phyloP scores from a whole-genome alignment of 2,113 vertebrate species.

The Amblyopsis rosae region DNA sequence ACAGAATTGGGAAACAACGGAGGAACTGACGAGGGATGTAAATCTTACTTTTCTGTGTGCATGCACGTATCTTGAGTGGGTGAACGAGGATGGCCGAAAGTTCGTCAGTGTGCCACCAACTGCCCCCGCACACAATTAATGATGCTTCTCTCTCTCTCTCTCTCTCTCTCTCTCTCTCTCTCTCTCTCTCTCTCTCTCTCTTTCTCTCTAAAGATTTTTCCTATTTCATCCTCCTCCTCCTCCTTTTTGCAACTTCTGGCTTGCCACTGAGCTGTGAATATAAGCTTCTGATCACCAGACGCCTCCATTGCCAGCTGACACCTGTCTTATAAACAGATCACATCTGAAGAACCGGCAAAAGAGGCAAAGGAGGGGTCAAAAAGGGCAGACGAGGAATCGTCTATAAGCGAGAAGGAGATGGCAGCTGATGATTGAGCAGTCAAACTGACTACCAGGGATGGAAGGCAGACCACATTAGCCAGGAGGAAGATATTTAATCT shows the following conservation, averaged over 20 bases:
- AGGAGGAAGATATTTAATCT: constrained; percentile 42
- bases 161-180: no score
- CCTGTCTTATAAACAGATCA: constrained; percentile 48
- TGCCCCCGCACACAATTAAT: background rate
- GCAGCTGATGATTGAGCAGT: constrained; percentile 26
- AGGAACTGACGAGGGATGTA: constrained; percentile 48
- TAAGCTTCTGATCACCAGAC: constrained; percentile 50
- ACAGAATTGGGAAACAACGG: constrained; percentile 25
- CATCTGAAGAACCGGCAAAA: constrained; percentile 58
- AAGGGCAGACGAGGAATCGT: constrained; percentile 21
- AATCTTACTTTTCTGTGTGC: constrained; percentile 1
- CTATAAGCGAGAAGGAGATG: background rate
- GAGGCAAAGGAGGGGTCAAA: constrained; percentile 23
- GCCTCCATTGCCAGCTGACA: constrained; percentile 51
- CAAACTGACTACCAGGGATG: background rate
- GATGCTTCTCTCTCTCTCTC: no score
- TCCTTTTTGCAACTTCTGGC: constrained; percentile 21
- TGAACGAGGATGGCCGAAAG: no score
- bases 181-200: no score
- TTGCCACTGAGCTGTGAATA: constrained; percentile 42
- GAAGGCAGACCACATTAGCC: constrained; percentile 5
- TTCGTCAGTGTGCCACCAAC: background rate
- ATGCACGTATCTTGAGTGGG: no score
- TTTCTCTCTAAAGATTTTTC: background rate
- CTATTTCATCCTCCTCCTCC: background rate